Percentiles rank a stretch among this genome's conserved stretches.
These are phyloP conservation scores for Meandrina meandrites DNA, from an alignment of 92 coral and sea anemone genomes.

Conservation along the genomic window DNA sequence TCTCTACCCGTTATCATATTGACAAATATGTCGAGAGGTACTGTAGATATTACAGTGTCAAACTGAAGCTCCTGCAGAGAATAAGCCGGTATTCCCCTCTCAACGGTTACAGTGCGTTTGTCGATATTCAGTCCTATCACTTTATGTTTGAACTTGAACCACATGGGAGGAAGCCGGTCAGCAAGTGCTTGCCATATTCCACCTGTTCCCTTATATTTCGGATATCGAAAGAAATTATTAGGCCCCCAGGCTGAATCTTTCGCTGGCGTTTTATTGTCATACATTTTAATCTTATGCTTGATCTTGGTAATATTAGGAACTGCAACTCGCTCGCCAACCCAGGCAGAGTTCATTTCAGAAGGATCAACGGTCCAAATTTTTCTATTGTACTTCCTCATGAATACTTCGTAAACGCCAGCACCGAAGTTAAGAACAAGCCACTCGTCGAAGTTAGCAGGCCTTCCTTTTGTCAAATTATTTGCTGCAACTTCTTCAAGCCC, in stretches of 20 bases:
- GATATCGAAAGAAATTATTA: constrained; percentile 59
- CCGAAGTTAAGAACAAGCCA: constrained; percentile 71
- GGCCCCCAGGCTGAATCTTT: constrained; percentile 65
- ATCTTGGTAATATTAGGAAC: constrained; percentile 60
- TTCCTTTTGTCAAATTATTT: background rate
- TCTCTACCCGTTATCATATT: constrained; percentile 31
- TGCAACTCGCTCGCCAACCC: constrained; percentile 77
- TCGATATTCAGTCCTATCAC: constrained; percentile 42
- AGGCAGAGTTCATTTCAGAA: constrained; percentile 60
- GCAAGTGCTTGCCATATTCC: constrained; percentile 69
- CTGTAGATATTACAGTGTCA: constrained; percentile 55
- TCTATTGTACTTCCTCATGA: constrained; percentile 70
- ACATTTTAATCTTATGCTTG: constrained; percentile 33
- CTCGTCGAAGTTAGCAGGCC: constrained; percentile 58
- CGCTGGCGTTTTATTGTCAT: constrained; percentile 18
- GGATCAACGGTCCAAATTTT: constrained; percentile 75
- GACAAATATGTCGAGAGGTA: constrained; percentile 56
- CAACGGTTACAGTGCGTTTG: constrained; percentile 34
- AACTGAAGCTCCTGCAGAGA: constrained; percentile 15
- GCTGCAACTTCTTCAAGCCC: constrained; percentile 49
- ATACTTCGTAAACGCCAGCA: constrained; percentile 49
- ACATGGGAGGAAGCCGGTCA: constrained; percentile 38
- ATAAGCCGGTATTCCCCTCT: background rate
- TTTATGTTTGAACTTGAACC: constrained; percentile 52
- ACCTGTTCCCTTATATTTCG: constrained; percentile 64